phyloP scores from a whole-genome alignment of 2,113 vertebrate genomes.

The Lanius collurio region DNA sequence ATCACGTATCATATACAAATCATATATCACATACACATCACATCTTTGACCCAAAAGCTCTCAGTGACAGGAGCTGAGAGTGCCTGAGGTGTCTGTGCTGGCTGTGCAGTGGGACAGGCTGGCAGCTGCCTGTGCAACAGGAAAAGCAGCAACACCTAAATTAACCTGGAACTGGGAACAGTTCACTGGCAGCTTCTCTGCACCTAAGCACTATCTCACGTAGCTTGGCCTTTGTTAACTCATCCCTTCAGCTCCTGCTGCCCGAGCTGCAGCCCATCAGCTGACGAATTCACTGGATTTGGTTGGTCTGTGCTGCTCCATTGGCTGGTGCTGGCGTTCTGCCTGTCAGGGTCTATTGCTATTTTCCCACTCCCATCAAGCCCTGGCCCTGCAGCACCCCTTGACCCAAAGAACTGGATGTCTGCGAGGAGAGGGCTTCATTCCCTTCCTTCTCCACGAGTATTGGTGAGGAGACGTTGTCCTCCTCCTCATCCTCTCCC shows the following conservation, averaged over 20 bases:
- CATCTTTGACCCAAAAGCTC: not conserved
- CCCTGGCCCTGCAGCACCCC: not conserved
- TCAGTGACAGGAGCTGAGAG: not conserved
- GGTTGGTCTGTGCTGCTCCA: not conserved
- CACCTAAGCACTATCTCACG: not conserved
- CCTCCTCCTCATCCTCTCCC: not conserved
- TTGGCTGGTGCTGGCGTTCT: rapidly evolving
- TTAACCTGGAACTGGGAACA: not conserved
- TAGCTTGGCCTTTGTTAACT: not conserved
- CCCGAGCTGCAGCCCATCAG: not conserved
- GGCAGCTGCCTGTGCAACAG: not conserved
- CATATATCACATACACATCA: not conserved
- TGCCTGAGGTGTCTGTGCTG: rapidly evolving
- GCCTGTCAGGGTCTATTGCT: rapidly evolving
- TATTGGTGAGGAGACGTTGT: not conserved
- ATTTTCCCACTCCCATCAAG: rapidly evolving
- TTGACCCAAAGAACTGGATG: rapidly evolving
- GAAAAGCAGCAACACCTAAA: not conserved
- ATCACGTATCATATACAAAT: not conserved
- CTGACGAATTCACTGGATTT: not conserved
- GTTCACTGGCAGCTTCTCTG: not conserved
- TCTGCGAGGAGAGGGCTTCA: not conserved
- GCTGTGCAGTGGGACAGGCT: not conserved
- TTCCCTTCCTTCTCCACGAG: not conserved
- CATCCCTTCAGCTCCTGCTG: not conserved